These are phyloP conservation scores for Stenodera caucasica DNA, from an alignment of 2,888 invertebrate genomes.

Conservation along the genomic window DNA sequence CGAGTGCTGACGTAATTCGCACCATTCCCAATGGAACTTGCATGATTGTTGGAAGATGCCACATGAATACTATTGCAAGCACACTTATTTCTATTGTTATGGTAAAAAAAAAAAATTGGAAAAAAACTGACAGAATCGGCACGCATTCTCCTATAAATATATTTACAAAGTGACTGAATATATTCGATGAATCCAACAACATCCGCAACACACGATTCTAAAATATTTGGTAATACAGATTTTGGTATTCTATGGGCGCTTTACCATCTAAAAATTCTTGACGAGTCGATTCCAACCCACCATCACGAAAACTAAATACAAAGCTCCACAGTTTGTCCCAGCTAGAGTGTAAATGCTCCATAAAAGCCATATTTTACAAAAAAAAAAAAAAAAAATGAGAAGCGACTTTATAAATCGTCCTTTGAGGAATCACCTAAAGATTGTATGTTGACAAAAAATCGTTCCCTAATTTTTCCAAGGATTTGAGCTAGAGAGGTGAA, in stretches of 20 bases:
- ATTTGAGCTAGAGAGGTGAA: no score
- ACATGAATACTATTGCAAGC: constrained; percentile 51
- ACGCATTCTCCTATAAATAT: constrained; percentile 31
- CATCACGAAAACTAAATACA: no score
- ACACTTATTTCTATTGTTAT: constrained; percentile 50
- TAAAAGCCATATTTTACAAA: no score
- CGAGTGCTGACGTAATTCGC: constrained; percentile 53
- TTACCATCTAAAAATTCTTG: neutral
- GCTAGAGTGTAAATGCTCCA: no score
- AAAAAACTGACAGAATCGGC: constrained; percentile 30
- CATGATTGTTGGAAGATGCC: constrained; percentile 55
- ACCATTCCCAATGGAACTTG: constrained; percentile 49
- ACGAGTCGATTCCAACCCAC: no score
- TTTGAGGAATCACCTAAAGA: no score
- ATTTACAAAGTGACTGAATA: constrained; percentile 30
- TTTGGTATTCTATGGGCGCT: neutral
- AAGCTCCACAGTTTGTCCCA: no score
- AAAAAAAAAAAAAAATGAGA: no score
- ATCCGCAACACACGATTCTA: neutral
- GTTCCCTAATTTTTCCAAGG: no score
- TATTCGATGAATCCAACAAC: constrained; percentile 12
- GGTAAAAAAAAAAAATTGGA: constrained; percentile 46
- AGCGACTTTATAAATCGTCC: no score
- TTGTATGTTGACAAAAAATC: no score
- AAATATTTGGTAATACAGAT: neutral